Evolutionary conservation across 1,140 invertebrate species (phyloP).

Genomic region (Goniozus legneri): DNA sequence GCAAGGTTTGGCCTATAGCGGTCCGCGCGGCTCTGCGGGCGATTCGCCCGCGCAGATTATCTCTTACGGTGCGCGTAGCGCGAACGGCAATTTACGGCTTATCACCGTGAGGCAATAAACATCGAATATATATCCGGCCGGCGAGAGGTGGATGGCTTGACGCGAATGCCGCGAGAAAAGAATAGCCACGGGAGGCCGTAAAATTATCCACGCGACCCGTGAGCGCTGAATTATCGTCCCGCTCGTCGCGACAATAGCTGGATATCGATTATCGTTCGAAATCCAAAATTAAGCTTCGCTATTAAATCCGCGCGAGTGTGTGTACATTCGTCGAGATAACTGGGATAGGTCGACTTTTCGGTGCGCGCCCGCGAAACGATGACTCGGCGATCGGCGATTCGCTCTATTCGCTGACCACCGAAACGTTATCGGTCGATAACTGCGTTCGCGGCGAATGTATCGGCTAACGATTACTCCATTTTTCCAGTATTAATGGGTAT

Average conservation of each 20-base stretch:
- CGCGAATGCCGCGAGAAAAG: slow-evolving; percentile 15
- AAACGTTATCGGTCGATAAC: slow-evolving; percentile 22
- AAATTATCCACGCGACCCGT: too few species aligned
- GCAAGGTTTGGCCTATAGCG: too few species aligned
- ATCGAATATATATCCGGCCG: slow-evolving; percentile 23
- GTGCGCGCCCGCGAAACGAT: neutral
- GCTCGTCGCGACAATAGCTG: too few species aligned
- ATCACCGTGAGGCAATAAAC: slow-evolving; percentile 29
- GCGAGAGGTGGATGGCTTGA: slow-evolving; percentile 13
- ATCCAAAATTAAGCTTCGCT: too few species aligned
- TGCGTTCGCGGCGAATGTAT: slow-evolving; percentile 21
- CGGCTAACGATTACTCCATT: slow-evolving; percentile 25
- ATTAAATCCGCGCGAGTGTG: too few species aligned
- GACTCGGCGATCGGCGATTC: slow-evolving; percentile 7
- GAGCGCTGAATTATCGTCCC: too few species aligned
- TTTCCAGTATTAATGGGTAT: slow-evolving; percentile 21
- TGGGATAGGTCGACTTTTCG: slow-evolving; percentile 6
- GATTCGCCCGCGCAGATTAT: slow-evolving; percentile 24
- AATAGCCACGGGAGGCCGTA: too few species aligned
- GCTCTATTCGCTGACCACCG: slow-evolving; percentile 25
- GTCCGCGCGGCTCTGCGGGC: slow-evolving; percentile 14
- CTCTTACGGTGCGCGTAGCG: too few species aligned
- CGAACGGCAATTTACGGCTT: slow-evolving; percentile 28
- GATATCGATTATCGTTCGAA: too few species aligned
- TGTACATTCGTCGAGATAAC: too few species aligned